Percentiles rank a stretch among this genome's conserved stretches.
Evolutionary conservation across 2,113 vertebrate species (phyloP).

Genomic region (Neogale vison): DNA sequence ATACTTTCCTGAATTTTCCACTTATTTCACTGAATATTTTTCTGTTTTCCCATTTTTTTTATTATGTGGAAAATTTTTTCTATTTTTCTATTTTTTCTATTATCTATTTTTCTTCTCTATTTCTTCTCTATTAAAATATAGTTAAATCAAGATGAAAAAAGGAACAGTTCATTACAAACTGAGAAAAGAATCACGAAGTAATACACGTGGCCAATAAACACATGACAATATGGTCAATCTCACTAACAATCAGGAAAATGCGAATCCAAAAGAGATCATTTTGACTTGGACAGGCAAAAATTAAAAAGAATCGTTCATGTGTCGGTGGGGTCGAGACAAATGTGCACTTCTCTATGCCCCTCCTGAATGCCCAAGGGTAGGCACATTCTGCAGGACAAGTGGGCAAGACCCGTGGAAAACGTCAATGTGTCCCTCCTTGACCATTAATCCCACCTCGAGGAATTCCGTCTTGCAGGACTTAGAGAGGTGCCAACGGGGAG

Average conservation of each 20-base stretch:
- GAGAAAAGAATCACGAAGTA: background rate
- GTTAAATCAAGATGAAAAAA: conserved; percentile 10
- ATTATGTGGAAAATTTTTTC: background rate
- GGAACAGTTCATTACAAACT: background rate
- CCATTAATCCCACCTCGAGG: background rate
- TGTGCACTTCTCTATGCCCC: no score
- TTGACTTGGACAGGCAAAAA: background rate
- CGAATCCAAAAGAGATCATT: background rate
- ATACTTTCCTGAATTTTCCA: background rate
- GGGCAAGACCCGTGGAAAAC: background rate
- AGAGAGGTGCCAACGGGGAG: background rate
- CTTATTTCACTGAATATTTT: background rate
- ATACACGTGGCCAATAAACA: background rate
- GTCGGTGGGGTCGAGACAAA: background rate
- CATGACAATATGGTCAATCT: background rate
- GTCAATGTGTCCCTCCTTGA: background rate
- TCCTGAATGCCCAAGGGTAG: background rate
- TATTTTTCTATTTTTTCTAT: background rate
- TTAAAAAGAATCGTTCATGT: background rate
- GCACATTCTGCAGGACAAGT: background rate
- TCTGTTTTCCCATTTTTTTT: background rate
- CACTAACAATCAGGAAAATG: background rate
- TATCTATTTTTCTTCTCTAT: background rate
- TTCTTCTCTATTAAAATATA: background rate
- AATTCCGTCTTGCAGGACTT: background rate